Percentiles rank a stretch among this genome's conserved stretches.
phyloP scores from a whole-genome alignment of 2,888 invertebrate species.

The Folsomia candida region DNA sequence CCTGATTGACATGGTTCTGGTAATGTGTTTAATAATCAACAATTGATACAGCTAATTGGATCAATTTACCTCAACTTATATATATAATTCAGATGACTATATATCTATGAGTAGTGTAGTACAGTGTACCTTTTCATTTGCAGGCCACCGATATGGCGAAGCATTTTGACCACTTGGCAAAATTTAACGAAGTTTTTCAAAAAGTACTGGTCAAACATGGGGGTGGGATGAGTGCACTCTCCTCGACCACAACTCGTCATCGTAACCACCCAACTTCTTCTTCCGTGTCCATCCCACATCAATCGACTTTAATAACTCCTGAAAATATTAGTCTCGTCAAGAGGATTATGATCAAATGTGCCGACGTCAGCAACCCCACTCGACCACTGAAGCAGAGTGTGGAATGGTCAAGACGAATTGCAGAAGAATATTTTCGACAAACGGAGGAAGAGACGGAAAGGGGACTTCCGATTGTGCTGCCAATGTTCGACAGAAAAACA shows the following conservation, averaged over 20 bases:
- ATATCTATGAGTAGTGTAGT: no score
- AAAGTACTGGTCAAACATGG: background rate
- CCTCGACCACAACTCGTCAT: background rate
- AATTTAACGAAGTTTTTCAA: conserved; percentile 3
- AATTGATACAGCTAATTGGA: no score
- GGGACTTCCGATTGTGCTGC: conserved; percentile 19
- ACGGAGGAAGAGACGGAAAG: conserved; percentile 32
- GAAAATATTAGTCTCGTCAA: conserved; percentile 9
- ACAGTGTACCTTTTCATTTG: no score
- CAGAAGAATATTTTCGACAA: conserved; percentile 24
- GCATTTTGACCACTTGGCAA: conserved; percentile 1
- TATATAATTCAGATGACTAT: no score
- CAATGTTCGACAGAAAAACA: conserved; percentile 12
- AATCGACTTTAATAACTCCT: background rate
- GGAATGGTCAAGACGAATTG: conserved; percentile 16
- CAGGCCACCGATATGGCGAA: conserved; percentile 24
- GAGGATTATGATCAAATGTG: conserved; percentile 22
- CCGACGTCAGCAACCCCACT: conserved; percentile 24
- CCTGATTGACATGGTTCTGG: conserved; percentile 21
- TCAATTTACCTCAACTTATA: no score
- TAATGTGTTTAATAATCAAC: no score
- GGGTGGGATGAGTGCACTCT: background rate
- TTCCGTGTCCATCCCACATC: background rate
- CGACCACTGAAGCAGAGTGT: conserved; percentile 7
- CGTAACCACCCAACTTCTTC: background rate